Conservation (phyloP, 2,113 vertebrate genomes). For the Seriola aureovittata region DNA sequence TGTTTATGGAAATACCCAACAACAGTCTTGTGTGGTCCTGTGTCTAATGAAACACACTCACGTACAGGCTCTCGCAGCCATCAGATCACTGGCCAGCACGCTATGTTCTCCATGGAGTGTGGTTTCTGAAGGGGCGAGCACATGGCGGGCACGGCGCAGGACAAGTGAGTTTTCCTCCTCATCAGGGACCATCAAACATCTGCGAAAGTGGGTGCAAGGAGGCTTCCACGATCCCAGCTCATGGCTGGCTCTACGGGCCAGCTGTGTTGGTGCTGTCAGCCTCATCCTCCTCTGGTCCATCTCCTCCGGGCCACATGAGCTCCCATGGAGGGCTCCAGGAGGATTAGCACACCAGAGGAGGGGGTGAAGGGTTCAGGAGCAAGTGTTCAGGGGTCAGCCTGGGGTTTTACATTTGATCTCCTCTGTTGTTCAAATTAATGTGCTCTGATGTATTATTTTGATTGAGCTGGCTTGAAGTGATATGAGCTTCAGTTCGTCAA, state of each 20-base stretch:
- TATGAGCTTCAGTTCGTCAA: constrained; percentile 44
- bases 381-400: constrained; percentile 75
- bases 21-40: constrained; percentile 83
- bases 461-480: constrained; percentile 45
- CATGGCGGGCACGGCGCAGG: constrained; percentile 27
- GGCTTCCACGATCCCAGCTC: constrained; percentile 21
- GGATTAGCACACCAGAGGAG: constrained; percentile 74
- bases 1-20: constrained; percentile 78
- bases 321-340: constrained; percentile 62
- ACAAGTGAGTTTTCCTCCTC: constrained; percentile 33
- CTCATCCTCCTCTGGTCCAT: constrained; percentile 73
- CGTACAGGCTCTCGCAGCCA: constrained; percentile 40
- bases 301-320: constrained; percentile 69
- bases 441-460: constrained; percentile 60
- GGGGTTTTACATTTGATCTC: constrained; percentile 70
- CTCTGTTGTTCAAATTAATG: constrained; percentile 56
- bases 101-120: constrained; percentile 40
- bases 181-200: constrained; percentile 35
- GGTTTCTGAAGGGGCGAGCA: constrained; percentile 41
- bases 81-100: constrained; percentile 63
- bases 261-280: constrained; percentile 84
- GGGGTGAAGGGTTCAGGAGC: constrained; percentile 62
- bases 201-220: constrained; percentile 34
- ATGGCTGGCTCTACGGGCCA: constrained; percentile 50
- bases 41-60: constrained; percentile 74